A percentile compares a stretch with the other conserved stretches of the same genome.
These are phyloP conservation scores for Eubasilissa splendida DNA, from an alignment of 2,888 invertebrate genomes.

Conservation along the genomic window DNA sequence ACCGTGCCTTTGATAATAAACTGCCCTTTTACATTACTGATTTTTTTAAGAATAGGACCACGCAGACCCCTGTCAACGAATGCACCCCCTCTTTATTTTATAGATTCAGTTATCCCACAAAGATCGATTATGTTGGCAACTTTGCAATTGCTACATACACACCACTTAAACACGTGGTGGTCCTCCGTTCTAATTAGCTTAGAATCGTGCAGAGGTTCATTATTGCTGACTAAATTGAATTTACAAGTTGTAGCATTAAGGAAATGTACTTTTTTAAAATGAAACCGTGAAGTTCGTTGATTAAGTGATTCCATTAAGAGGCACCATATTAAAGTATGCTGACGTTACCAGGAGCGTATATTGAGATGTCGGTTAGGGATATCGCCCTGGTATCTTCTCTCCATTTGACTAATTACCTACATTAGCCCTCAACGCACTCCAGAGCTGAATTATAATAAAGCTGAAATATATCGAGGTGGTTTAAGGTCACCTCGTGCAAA, in stretches of 20 bases:
- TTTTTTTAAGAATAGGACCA: not conserved
- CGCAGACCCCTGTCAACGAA: no score
- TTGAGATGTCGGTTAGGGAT: slow-evolving; percentile 52
- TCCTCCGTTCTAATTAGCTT: not conserved
- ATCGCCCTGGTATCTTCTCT: slow-evolving; percentile 45
- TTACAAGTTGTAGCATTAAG: slow-evolving; percentile 8
- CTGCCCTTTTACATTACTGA: not conserved
- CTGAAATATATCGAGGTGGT: slow-evolving; percentile 42
- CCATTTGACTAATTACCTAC: slow-evolving; percentile 57
- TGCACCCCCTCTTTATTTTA: no score
- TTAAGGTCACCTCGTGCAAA: slow-evolving; percentile 41
- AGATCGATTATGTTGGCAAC: no score
- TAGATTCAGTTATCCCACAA: no score
- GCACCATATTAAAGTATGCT: slow-evolving; percentile 51
- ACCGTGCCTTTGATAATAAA: no score
- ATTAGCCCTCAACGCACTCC: slow-evolving; percentile 57
- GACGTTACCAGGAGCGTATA: slow-evolving; percentile 46
- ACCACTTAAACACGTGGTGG: no score
- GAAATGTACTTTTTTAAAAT: slow-evolving; percentile 2
- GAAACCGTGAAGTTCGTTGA: slow-evolving; percentile 37
- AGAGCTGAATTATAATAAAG: slow-evolving; percentile 51
- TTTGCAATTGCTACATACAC: no score
- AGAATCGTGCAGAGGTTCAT: not conserved
- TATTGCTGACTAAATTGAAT: slow-evolving; percentile 3
- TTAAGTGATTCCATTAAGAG: slow-evolving; percentile 56